Conservation (phyloP, 2,797 vertebrate genomes). For the Sebastes minor region DNA sequence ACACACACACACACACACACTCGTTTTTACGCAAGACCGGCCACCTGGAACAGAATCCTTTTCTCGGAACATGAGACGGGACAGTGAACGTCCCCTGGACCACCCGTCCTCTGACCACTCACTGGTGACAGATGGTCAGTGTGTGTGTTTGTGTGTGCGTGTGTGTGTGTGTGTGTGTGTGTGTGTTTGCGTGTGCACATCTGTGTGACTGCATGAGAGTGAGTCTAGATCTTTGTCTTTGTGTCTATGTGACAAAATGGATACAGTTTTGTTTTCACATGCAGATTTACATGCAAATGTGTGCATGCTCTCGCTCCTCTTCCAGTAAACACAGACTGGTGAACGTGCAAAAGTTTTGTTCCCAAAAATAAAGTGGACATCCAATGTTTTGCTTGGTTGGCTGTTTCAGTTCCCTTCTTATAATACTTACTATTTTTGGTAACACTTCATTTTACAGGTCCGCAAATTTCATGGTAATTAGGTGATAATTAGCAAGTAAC, state of each 20-base stretch:
- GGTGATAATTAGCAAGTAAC: too few species aligned
- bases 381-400: neutral
- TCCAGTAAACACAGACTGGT: neutral
- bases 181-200: neutral
- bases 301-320: neutral
- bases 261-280: neutral
- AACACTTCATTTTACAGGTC: too few species aligned
- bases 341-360: neutral
- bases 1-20: neutral
- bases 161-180: slow-evolving; percentile 4
- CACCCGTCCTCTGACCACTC: slow-evolving; percentile 59
- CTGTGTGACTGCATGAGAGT: neutral
- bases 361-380: neutral
- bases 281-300: neutral
- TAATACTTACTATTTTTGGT: neutral
- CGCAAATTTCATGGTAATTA: too few species aligned
- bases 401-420: neutral
- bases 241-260: neutral
- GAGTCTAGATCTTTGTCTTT: neutral
- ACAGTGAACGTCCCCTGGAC: slow-evolving; percentile 51
- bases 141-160: neutral
- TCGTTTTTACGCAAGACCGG: neutral
- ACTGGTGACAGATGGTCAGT: slow-evolving; percentile 45
- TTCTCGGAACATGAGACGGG: slow-evolving; percentile 60
- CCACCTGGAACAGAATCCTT: slow-evolving; percentile 50